Conservation (phyloP, 2,888 invertebrate species). For the Bruchidius siliquastri region DNA sequence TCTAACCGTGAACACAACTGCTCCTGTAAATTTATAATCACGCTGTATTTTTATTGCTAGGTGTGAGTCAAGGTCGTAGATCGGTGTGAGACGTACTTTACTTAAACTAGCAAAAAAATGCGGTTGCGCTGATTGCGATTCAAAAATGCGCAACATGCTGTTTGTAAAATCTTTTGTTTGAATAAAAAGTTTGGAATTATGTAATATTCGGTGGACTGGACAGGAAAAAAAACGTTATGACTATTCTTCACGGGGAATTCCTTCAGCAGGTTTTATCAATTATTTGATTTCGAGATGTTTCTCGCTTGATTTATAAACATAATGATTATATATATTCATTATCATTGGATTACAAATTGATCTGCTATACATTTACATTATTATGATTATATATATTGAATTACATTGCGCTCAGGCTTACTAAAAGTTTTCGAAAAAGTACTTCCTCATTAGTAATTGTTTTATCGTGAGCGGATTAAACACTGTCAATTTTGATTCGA, state of each 20-base stretch:
- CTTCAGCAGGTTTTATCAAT: background rate
- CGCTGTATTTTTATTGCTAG: background rate
- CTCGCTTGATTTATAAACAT: background rate
- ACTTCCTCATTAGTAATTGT: too few species aligned
- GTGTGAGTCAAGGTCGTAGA: background rate
- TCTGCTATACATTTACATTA: too few species aligned
- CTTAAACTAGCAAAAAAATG: background rate
- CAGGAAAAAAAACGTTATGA: background rate
- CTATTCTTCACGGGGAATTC: background rate
- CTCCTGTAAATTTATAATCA: background rate
- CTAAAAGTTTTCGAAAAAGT: too few species aligned
- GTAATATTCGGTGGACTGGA: background rate
- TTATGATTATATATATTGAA: too few species aligned
- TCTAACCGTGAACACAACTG: too few species aligned
- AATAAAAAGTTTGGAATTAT: background rate
- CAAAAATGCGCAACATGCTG: background rate
- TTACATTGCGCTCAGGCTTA: too few species aligned
- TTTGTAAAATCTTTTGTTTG: background rate
- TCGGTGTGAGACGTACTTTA: background rate
- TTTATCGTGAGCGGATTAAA: too few species aligned
- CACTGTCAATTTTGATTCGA: too few species aligned
- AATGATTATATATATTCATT: background rate
- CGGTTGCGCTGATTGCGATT: background rate
- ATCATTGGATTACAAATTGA: too few species aligned
- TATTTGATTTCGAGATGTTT: background rate